phyloP scores from a whole-genome alignment of 2,888 invertebrate genomes.

The Dusona sp. region DNA sequence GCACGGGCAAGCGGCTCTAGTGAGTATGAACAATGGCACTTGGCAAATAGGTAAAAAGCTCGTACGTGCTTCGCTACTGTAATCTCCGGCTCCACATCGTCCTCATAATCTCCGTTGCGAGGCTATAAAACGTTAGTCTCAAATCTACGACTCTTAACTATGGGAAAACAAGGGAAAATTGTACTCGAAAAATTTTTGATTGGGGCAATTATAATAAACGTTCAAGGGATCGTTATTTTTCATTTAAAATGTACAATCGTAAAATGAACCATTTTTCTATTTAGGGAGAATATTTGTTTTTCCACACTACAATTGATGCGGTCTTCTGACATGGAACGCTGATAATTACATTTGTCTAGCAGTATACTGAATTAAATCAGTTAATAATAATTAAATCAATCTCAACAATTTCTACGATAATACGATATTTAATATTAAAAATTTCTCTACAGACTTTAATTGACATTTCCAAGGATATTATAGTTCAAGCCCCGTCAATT shows the following conservation, averaged over 20 bases:
- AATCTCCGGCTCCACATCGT: conserved; percentile 50
- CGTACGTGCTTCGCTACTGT: conserved; percentile 54
- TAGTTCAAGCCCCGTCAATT: not conserved
- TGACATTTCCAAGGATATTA: not conserved
- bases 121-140: conserved; percentile 12
- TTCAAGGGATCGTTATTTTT: not conserved
- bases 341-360: not conserved
- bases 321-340: not conserved
- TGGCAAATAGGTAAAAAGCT: conserved; percentile 65
- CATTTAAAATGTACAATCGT: not conserved
- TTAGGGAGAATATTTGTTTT: too few relatives aligned
- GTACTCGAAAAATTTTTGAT: not conserved
- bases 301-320: too few relatives aligned
- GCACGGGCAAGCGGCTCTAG: conserved; percentile 37
- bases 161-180: conserved; percentile 6
- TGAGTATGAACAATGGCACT: conserved; percentile 65
- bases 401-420: not conserved
- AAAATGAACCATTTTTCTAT: too few relatives aligned
- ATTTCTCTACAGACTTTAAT: not conserved
- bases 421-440: not conserved
- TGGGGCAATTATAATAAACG: not conserved
- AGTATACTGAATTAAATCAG: not conserved
- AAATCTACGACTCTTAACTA: conserved; percentile 10
- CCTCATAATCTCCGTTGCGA: conserved; percentile 21
- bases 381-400: not conserved